Evolutionary conservation across 2,888 invertebrate genomes (phyloP), one percentile per base, ranked within the genome.

Genomic region (Apamea epomidion): DNA sequence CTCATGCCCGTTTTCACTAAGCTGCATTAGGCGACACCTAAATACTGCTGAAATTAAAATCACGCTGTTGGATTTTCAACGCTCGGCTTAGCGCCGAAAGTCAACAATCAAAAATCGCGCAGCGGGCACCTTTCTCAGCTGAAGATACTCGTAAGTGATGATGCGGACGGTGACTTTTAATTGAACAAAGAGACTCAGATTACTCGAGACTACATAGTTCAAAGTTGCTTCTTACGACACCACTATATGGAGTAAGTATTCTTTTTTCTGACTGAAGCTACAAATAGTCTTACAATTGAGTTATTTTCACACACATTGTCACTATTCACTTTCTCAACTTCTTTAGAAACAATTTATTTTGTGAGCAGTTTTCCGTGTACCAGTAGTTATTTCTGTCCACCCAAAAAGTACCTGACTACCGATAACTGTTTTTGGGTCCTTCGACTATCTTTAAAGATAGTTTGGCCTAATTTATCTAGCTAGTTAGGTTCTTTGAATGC

Each of bases 301-400:
- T 42, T 58, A 37, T 60, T 72, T 65, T 58, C 29, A 65, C 45
- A 54, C 32, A 21, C 14, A 21, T 71, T 12, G n/a, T n/a, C 37
- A 45, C 18, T 70, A 80, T 54, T 45, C n/a, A 58, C 12, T 48
- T 65, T 70, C 14, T 5, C 2, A 45, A 45, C 32, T 32, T 80
- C 25, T n/a, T 74, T 7, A 7, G 1, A n/a, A 80, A 74, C 14
- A 0, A 29, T 60, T 68, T 80, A 67, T 74, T 25, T 32, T 51
- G 21, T 21, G 16, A 81, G 16, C 51, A 51, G n/a, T 68, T 75
- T 51, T 68, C 3, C 8, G 16, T 51, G 60, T 51, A 42, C 18
- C 0, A 25, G 25, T 10, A 74, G 67, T 68, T 75, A 68, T 81
- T 60, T 75, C 21, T 81, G 32, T 74, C 5, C 60, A 67, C 29